Percentiles rank a stretch among this genome's conserved stretches.
Evolutionary conservation across 2,888 invertebrate species (phyloP).

Genomic region (Melieria crassipennis): DNA sequence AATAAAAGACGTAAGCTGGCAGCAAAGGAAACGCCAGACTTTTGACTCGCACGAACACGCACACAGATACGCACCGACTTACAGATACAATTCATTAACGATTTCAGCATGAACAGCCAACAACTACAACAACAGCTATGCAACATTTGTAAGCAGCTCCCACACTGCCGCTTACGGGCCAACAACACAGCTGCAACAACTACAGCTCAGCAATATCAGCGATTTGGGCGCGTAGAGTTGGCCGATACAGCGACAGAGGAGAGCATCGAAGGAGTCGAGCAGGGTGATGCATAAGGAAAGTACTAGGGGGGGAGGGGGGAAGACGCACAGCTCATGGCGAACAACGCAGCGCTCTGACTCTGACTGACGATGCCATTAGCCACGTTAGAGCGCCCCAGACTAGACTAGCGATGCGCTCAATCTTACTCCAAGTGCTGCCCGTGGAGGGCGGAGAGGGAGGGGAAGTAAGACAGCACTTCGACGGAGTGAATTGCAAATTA

Average conservation of each 20-base stretch:
- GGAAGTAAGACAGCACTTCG: not conserved
- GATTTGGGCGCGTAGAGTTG: not conserved
- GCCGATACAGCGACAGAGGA: not conserved
- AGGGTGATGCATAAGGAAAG: not conserved
- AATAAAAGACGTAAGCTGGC: conserved; percentile 10
- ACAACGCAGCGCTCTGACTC: too few relatives aligned
- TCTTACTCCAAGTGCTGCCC: too few relatives aligned
- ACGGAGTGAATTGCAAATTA: conserved; percentile 58
- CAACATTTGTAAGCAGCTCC: too few relatives aligned
- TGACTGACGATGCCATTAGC: too few relatives aligned
- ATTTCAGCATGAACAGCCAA: conserved; percentile 36
- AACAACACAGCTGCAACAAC: conserved; percentile 38
- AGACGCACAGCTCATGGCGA: too few relatives aligned
- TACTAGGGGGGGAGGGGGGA: not conserved
- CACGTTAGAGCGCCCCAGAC: too few relatives aligned
- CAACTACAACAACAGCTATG: too few relatives aligned
- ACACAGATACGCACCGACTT: conserved; percentile 37
- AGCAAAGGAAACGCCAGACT: conserved; percentile 4
- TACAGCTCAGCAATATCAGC: conserved; percentile 11
- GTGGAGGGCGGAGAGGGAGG: too few relatives aligned
- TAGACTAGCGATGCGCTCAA: too few relatives aligned
- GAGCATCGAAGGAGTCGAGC: not conserved
- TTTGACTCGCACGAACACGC: conserved; percentile 22
- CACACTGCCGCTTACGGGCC: not conserved
- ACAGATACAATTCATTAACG: conserved; percentile 41